phyloP scores from a whole-genome alignment of 2,797 vertebrate genomes.

The Emys orbicularis region DNA sequence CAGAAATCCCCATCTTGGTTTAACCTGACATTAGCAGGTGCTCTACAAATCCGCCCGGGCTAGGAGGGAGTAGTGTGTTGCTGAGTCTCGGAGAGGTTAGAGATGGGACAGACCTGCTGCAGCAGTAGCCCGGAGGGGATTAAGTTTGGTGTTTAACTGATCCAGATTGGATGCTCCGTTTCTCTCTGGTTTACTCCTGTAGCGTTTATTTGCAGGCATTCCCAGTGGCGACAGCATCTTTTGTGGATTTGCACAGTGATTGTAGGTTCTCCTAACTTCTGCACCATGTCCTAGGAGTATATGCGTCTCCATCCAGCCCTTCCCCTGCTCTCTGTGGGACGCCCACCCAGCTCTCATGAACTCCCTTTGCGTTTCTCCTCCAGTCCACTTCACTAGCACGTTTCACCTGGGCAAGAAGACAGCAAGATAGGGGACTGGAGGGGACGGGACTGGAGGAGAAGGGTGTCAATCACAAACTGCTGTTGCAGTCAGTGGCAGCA shows the following conservation, averaged over 20 bases:
- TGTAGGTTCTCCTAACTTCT: not conserved
- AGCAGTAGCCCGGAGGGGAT: not conserved
- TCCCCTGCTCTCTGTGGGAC: not conserved
- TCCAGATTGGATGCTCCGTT: not conserved
- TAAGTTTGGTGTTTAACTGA: not conserved
- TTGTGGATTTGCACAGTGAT: not conserved
- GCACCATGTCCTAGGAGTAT: not conserved
- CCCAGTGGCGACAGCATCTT: too few species aligned
- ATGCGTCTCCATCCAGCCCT: not conserved
- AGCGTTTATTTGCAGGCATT: not conserved
- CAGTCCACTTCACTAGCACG: not conserved
- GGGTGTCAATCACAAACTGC: not conserved
- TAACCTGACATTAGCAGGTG: not conserved
- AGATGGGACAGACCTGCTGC: not conserved
- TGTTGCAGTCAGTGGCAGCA: not conserved
- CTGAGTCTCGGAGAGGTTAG: not conserved
- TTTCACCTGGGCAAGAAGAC: rapidly evolving
- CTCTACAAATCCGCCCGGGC: not conserved
- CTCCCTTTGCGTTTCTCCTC: not conserved
- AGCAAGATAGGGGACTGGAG: not conserved
- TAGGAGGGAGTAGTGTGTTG: not conserved
- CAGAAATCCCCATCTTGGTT: not conserved
- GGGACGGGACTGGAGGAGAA: not conserved
- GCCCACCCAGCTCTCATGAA: not conserved
- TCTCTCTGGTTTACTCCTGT: not conserved